These are phyloP conservation scores for Cairina moschata DNA, from an alignment of 2,113 vertebrate species.

Conservation along the genomic window DNA sequence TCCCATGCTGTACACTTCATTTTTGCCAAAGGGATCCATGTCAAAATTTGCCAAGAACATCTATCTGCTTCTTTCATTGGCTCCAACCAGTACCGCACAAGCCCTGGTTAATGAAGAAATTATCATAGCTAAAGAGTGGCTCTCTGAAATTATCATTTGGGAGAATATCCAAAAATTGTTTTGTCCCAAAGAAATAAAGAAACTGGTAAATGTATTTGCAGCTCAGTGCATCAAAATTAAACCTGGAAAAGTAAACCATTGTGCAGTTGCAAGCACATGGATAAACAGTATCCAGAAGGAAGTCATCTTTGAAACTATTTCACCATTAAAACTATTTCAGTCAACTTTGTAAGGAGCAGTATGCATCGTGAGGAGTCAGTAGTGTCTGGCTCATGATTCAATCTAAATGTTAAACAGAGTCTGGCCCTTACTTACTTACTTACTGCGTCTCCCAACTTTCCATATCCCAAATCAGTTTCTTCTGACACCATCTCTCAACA, in stretches of 20 bases:
- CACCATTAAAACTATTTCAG: background rate
- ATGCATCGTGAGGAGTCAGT: background rate
- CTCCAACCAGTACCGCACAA: background rate
- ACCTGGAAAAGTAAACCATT: background rate
- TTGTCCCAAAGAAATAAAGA: background rate
- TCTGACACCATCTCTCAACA: background rate
- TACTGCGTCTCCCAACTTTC: background rate
- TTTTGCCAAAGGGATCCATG: background rate
- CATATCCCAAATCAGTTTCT: background rate
- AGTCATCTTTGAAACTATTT: background rate
- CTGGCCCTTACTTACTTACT: background rate
- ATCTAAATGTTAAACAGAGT: constrained; percentile 54
- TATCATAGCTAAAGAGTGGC: background rate
- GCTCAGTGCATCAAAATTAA: background rate
- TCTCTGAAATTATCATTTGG: background rate
- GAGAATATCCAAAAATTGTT: background rate
- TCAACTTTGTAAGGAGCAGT: background rate
- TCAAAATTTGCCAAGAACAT: background rate
- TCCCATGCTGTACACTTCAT: background rate
- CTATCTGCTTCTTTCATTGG: background rate
- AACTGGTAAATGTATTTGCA: background rate
- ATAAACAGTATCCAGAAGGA: background rate
- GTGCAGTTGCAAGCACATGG: background rate
- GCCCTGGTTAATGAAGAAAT: background rate
- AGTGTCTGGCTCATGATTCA: background rate